Conservation (phyloP, 2,888 invertebrate species). For the Lordiphosa fenestrarum region DNA sequence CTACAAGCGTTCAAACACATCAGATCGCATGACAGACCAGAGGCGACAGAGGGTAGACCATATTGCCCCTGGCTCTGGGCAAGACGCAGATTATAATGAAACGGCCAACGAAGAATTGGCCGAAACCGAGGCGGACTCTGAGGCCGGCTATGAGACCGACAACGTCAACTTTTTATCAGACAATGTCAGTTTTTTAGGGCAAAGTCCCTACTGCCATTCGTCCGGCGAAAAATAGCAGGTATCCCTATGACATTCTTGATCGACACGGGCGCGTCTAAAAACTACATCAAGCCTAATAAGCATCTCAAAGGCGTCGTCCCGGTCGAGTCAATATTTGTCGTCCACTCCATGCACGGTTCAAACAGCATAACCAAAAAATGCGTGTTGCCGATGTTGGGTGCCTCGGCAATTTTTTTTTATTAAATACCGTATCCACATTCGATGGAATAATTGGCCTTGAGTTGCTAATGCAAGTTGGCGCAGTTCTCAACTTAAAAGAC, state of each 20-base stretch:
- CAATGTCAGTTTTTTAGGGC: not conserved
- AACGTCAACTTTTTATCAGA: not conserved
- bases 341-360: too few species aligned
- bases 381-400: too few species aligned
- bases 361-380: too few species aligned
- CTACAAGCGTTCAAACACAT: too few species aligned
- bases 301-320: not conserved
- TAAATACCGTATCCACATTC: not conserved
- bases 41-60: too few species aligned
- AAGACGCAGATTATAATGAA: too few species aligned
- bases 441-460: conserved; percentile 1
- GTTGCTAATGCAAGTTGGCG: not conserved
- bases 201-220: not conserved
- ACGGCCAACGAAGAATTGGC: too few species aligned
- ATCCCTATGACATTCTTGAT: not conserved
- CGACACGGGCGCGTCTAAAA: not conserved
- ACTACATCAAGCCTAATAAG: not conserved
- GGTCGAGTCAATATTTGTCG: not conserved
- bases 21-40: too few species aligned
- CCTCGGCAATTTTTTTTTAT: not conserved
- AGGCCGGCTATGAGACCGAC: not conserved
- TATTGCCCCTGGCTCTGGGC: too few species aligned
- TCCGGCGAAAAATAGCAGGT: not conserved
- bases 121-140: not conserved
- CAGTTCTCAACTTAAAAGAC: not conserved